Evolutionary conservation across 2,888 invertebrate species (phyloP), one percentile per base, ranked within the genome.

Genomic region (Leucophora obtusa): DNA sequence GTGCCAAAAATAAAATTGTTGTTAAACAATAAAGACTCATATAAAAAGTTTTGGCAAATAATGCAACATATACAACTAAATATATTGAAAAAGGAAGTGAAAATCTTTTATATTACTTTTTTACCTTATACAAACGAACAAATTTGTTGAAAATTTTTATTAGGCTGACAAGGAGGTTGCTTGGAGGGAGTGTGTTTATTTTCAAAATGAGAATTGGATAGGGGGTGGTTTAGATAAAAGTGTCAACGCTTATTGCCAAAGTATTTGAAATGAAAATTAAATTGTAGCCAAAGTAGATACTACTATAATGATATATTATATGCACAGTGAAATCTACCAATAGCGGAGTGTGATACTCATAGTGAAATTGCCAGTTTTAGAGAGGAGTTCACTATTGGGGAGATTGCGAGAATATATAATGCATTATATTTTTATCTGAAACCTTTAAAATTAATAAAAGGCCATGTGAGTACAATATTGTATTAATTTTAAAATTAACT

Each of bases 191-290:
- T 28, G 28, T 6, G 28, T 28, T 4, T 28, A 28, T 28, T 21
- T 21, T 3, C 21, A 21, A 21, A 21, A 21, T 2, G 7, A 28
- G 7, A 28, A 7, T 28, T 28, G 28, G 28, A 3, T 38, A 38
- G 43, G 53, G 35, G 59, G 50, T 56, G 53, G 68, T 56, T 73
- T 54, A 70, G 66, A 70, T 56, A 68, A 82, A 82, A 76, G 73
- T 82, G 79, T 79, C 76, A 76, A 70, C 69, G 65, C 47, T 69
- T 79, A 76, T 73, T 82, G 72, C 60, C 76, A 79, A 79, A 82
- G 60, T 76, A 56, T 74, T 77, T 81, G 73, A 70, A 79, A 72
- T 66, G 68, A 77, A 80, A 80, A 79, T 74, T 73, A 79, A 82
- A 82, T 71, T 80, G 68, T 60, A 51, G 65, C 71, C 33, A 51